Percentiles rank a stretch among this genome's conserved stretches.
These are phyloP conservation scores for Remorina albescens DNA, from an alignment of 2,797 vertebrate genomes.

Conservation along the genomic window DNA sequence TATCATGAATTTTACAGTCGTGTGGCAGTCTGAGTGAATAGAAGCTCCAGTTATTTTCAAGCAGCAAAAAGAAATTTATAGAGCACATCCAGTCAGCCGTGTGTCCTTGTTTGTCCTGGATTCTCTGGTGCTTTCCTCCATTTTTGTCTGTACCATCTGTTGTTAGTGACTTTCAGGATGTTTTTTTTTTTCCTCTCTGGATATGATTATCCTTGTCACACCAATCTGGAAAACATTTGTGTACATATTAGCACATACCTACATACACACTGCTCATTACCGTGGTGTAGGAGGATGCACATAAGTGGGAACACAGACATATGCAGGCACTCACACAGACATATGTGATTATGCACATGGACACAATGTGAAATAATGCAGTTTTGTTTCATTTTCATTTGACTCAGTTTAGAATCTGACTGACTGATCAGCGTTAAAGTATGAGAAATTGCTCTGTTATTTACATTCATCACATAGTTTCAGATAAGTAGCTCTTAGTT, in stretches of 20 bases:
- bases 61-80: too few species aligned
- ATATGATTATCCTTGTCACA: conserved; percentile 72
- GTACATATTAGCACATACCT: conserved; percentile 57
- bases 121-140: conserved; percentile 44
- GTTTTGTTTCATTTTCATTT: conserved; percentile 10
- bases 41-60: too few species aligned
- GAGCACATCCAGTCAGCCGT: too few species aligned
- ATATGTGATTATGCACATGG: conserved; percentile 5
- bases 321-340: conserved; percentile 15
- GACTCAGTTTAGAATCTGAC: neutral
- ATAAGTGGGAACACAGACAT: conserved; percentile 22
- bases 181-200: conserved; percentile 73
- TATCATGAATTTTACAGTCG: conserved; percentile 12
- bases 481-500: conserved; percentile 48
- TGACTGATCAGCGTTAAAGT: conserved; percentile 16
- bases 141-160: conserved; percentile 50
- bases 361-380: conserved; percentile 15
- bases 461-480: conserved; percentile 53
- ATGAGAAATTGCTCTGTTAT: conserved; percentile 26
- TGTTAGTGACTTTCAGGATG: conserved; percentile 36
- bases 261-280: too few species aligned
- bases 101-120: conserved; percentile 31
- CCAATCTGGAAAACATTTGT: conserved; percentile 79
- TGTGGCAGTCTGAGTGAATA: too few species aligned
- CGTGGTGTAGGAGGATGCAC: conserved; percentile 30